phyloP scores from a whole-genome alignment of 2,888 invertebrate genomes.

The Agrotis clavis region DNA sequence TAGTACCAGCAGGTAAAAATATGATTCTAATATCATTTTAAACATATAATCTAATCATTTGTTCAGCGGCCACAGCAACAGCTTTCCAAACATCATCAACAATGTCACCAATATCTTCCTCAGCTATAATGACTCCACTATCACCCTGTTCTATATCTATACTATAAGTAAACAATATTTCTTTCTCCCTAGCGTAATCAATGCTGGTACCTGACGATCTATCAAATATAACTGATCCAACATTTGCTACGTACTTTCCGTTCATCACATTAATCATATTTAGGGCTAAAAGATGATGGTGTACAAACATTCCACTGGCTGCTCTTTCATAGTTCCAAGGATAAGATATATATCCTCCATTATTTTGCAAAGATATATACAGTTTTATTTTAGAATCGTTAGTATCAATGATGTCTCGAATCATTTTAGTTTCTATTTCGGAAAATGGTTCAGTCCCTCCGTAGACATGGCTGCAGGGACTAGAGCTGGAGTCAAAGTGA shows the following conservation, averaged over 20 bases:
- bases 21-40: conserved; percentile 1
- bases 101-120: conserved; percentile 73
- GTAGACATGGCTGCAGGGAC: conserved; percentile 92
- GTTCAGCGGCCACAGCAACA: conserved; percentile 74
- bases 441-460: conserved; percentile 92
- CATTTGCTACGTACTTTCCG: conserved; percentile 73
- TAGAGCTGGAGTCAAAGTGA: conserved; percentile 90
- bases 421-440: conserved; percentile 92
- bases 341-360: conserved; percentile 92
- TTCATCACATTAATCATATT: conserved; percentile 76
- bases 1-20: neutral
- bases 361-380: conserved; percentile 95
- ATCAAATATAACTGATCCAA: conserved; percentile 77
- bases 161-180: conserved; percentile 78
- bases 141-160: conserved; percentile 77
- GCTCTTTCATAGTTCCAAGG: conserved; percentile 93
- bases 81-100: conserved; percentile 82
- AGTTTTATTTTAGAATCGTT: conserved; percentile 88
- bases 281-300: conserved; percentile 77
- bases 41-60: conserved; percentile 55
- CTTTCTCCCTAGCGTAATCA: conserved; percentile 77
- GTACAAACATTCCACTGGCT: conserved; percentile 81
- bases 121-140: conserved; percentile 77
- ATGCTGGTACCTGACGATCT: conserved; percentile 82
- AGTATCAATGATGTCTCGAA: conserved; percentile 90